These are phyloP conservation scores for Polietes domitor DNA, from an alignment of 2,888 invertebrate species.

Conservation along the genomic window DNA sequence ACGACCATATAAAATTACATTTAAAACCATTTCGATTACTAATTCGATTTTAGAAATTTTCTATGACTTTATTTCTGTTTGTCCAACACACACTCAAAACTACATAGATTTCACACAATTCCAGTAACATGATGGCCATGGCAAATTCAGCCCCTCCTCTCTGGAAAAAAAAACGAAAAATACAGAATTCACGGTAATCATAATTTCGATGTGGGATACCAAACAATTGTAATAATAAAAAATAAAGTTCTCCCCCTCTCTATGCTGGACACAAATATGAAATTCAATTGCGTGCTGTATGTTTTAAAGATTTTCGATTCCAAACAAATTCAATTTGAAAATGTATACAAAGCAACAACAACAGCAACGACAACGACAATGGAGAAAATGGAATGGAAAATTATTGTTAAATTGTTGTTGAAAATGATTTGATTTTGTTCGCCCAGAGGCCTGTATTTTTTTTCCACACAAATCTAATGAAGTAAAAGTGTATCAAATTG, in stretches of 20 bases:
- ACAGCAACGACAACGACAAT: not conserved
- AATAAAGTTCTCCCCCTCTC: conserved; percentile 10
- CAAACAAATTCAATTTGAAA: conserved; percentile 8
- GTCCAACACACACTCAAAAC: not conserved
- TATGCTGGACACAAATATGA: not conserved
- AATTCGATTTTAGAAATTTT: too few relatives aligned
- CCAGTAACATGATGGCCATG: not conserved
- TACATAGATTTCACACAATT: not conserved
- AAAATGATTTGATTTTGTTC: conserved; percentile 50
- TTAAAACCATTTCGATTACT: too few relatives aligned
- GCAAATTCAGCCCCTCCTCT: conserved; percentile 3
- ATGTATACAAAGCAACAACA: not conserved
- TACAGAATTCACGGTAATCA: conserved; percentile 7
- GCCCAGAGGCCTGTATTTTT: conserved; percentile 15
- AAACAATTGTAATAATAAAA: conserved; percentile 32
- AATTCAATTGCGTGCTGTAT: conserved; percentile 9
- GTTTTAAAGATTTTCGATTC: conserved; percentile 24
- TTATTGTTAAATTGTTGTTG: conserved; percentile 56
- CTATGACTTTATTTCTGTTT: not conserved
- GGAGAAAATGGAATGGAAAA: conserved; percentile 24
- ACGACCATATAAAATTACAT: too few relatives aligned
- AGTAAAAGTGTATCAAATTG: conserved; percentile 55
- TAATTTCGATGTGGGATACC: conserved; percentile 37
- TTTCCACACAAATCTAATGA: conserved; percentile 48
- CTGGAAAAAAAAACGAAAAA: not conserved